Evolutionary conservation across 1,140 invertebrate genomes (phyloP), one percentile per base, ranked within the genome.

Genomic region (Eumaeus atala): DNA sequence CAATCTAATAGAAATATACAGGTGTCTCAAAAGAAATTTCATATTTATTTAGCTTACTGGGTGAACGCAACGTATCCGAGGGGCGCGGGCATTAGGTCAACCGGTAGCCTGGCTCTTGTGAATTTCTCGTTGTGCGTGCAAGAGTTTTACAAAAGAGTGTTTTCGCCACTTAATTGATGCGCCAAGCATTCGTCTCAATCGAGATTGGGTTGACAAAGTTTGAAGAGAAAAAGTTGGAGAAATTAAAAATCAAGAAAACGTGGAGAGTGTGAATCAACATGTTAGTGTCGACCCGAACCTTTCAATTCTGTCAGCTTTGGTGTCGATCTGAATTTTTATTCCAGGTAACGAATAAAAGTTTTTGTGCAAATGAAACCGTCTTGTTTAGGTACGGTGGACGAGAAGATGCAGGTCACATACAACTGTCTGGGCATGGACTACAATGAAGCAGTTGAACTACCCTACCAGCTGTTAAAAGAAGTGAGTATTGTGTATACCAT

Each of bases 381-480:
- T 28, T 28, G 21, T 68, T 9, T 61, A 88, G 87, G 87, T 44
- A 89, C 89, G 0, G 76, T 90, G 0, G 90, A 91, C 58, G 90
- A 91, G 64, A 81, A 89, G 56, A 77, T 90, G 62, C 85, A 84
- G 59, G 87, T 90, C 12, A 76, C 89, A 3, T 86, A 90, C 59
- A 88, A 87, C 59, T 89, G 89, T 54, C 68, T 90, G 9, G 90
- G 90, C 0, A 89, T 83, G 70, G 79, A 84, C 50, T 89, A 87
- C 55, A 84, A 74, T 48, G 88, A 89, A 54, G 75, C 73, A 18
- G 77, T 77, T n/a, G 89, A 90, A 61, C 67, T 90, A 40, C 86
- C 89, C 4, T 90, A 90, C 66, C 87, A 87, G 64, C 76, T 90
- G 53, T 77, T 91, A 9, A 90, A 89, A 83, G 90, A 91, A 79